Base-by-base conservation (phyloP, 2,888 invertebrate genomes). In the Endomychus coccineus region DNA sequence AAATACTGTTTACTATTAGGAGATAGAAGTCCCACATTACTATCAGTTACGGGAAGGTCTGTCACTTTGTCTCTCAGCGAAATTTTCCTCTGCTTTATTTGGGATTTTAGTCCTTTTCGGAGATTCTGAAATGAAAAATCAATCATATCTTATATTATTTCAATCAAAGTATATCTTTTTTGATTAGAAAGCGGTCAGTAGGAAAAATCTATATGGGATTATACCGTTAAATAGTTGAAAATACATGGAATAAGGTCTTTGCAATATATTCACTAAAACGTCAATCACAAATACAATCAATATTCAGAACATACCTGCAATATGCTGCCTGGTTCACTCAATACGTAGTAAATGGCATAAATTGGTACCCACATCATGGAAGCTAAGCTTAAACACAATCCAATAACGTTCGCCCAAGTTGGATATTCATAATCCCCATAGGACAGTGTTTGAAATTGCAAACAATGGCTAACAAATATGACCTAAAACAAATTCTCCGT, bases 291-390 rank as follows among this genome's bases (percentile, higher is more conserved):
- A n/a, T n/a, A n/a, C n/a, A n/a, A n/a, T n/a, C n/a, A n/a, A n/a
- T n/a, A n/a, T n/a, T n/a, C n/a, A n/a, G n/a, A n/a, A 44, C 56
- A 59, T 54, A 76, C 77, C 67, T 76, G 68, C 44, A 64, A 60
- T 11, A 76, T 54, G 2, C 71, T 63, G 41, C 73, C 75, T 2
- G 73, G 68, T 24, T 69, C 64, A 1, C 62, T 59, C 12, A 72
- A 46, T 2, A 78, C 54, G 50, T 76, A 78, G 54, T 76, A 78
- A 39, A 77, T 49, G 2, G 74, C 75, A 48, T 78, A 80, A 9
- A 61, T 62, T 5, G 80, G 79, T 42, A 80, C 70, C 71, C 77
- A 78, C 15, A 78, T 58, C 77, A 80, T 80, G 2, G 80, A 80
- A 2, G 75, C 69, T 17, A 75, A 62, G 45, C 77, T 78, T 35